Evolutionary conservation across 2,888 invertebrate species (phyloP).

Genomic region (Metacarcinus magister): DNA sequence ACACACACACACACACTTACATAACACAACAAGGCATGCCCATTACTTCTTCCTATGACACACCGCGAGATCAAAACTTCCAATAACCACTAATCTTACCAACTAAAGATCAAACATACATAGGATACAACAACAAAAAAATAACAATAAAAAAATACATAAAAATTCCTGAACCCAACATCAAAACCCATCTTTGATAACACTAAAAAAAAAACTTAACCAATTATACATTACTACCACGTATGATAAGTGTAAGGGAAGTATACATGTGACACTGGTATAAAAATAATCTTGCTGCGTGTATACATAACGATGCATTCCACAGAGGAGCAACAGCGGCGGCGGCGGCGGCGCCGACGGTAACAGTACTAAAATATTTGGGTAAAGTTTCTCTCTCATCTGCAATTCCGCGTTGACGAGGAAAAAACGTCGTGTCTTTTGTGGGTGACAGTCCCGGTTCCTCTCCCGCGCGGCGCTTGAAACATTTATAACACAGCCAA

Average conservation of each 20-base stretch:
- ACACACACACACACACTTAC: not conserved
- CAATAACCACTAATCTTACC: not conserved
- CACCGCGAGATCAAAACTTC: not conserved
- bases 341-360: slow-evolving; percentile 3
- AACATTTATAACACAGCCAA: slow-evolving; percentile 13
- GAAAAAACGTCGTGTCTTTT: not conserved
- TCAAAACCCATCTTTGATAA: too few relatives aligned
- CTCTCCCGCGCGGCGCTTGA: not conserved
- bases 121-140: too few relatives aligned
- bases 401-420: slow-evolving; percentile 20
- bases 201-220: too few relatives aligned
- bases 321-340: not conserved
- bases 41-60: not conserved
- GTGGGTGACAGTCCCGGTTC: not conserved
- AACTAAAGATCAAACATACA: too few relatives aligned
- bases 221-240: too few relatives aligned
- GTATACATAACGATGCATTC: not conserved
- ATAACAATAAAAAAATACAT: too few relatives aligned
- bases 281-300: not conserved
- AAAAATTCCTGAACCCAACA: too few relatives aligned
- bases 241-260: too few relatives aligned
- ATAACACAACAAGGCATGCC: not conserved
- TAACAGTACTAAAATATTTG: not conserved
- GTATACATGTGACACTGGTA: too few relatives aligned
- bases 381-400: not conserved